phyloP scores from a whole-genome alignment of 2,888 invertebrate genomes.

The Chloroclystis v-ata region DNA sequence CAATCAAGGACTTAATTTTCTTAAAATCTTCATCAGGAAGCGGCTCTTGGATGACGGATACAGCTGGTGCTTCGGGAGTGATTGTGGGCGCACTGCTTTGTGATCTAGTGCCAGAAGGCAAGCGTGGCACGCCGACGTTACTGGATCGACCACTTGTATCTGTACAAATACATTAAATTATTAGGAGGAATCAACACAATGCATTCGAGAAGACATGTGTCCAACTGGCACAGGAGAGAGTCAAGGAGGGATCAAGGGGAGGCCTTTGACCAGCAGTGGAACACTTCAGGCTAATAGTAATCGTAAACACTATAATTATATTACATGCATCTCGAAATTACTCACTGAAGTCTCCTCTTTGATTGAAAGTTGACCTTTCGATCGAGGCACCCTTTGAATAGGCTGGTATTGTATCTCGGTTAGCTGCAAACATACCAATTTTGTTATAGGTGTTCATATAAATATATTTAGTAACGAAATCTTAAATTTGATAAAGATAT shows the following conservation, averaged over 20 bases:
- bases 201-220: no score
- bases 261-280: no score
- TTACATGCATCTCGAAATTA: no score
- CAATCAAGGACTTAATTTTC: slow-evolving; percentile 56
- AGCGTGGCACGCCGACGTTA: slow-evolving; percentile 50
- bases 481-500: no score
- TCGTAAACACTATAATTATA: no score
- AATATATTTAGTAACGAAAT: no score
- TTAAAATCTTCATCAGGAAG: slow-evolving; percentile 48
- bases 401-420: slow-evolving; percentile 53
- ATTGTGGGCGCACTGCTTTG: slow-evolving; percentile 33
- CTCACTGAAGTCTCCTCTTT: slow-evolving; percentile 64
- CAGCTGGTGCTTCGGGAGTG: slow-evolving; percentile 21
- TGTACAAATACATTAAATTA: background rate
- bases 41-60: slow-evolving; percentile 48
- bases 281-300: no score
- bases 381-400: slow-evolving; percentile 72
- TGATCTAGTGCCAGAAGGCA: slow-evolving; percentile 51
- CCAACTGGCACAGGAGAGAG: no score
- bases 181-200: no score
- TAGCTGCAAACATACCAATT: slow-evolving; percentile 52
- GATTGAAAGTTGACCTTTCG: slow-evolving; percentile 70
- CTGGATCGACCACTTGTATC: slow-evolving; percentile 46
- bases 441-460: no score
- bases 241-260: no score